phyloP scores from a whole-genome alignment of 2,888 invertebrate genomes.

The Watsonalla cultraria region DNA sequence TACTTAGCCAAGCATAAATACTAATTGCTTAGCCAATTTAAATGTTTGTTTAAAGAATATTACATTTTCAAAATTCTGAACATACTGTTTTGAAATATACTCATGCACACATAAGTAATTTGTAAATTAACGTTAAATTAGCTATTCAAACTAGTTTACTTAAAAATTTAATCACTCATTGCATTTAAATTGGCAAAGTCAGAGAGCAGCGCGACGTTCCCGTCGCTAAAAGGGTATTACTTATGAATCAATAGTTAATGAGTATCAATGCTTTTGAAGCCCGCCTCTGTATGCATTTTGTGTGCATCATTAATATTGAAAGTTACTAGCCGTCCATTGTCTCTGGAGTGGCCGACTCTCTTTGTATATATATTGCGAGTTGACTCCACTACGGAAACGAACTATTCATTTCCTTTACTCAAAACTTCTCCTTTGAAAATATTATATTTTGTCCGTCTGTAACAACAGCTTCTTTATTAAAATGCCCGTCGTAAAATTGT shows the following conservation, averaged over 20 bases:
- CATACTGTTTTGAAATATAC: background rate
- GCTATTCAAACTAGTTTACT: conserved; percentile 28
- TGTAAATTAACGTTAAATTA: conserved; percentile 4
- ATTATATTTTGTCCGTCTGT: conserved; percentile 31
- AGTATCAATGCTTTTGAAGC: conserved; percentile 75
- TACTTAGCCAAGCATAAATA: background rate
- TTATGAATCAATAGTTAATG: conserved; percentile 78
- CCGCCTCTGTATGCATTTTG: conserved; percentile 67
- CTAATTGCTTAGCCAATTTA: background rate
- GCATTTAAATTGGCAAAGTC: conserved; percentile 71
- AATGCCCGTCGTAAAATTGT: background rate
- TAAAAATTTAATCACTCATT: conserved; percentile 52
- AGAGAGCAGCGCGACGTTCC: conserved; percentile 44
- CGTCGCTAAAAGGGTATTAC: conserved; percentile 72
- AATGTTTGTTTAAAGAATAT: background rate
- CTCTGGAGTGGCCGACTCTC: conserved; percentile 62
- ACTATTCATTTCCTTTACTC: conserved; percentile 68
- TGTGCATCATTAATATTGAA: conserved; percentile 76
- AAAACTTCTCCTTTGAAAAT: conserved; percentile 55
- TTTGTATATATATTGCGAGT: conserved; percentile 68
- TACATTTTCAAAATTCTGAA: background rate
- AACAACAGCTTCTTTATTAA: conserved; percentile 2
- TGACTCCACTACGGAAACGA: conserved; percentile 52
- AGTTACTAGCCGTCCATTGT: conserved; percentile 68
- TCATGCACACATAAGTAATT: background rate